Evolutionary conservation across 1,140 invertebrate species (phyloP).

Genomic region (Oscheius sp.): DNA sequence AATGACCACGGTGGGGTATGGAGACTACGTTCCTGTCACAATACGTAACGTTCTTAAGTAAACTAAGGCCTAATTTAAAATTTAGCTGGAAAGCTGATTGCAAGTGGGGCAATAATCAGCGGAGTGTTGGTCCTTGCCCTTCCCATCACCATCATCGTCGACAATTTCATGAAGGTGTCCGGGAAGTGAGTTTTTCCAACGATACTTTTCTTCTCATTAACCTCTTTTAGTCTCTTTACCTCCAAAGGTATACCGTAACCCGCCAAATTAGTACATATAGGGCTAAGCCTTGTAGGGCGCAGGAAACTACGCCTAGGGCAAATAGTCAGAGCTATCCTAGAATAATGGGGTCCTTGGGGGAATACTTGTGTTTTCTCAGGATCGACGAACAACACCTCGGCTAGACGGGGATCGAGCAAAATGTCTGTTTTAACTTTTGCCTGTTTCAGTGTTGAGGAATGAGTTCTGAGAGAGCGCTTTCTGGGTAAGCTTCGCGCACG

Average conservation of each 20-base stretch:
- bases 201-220: not conserved
- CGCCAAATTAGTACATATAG: no score
- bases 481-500: constrained; percentile 8
- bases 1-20: constrained; percentile 66
- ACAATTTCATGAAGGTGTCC: constrained; percentile 44
- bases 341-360: no score
- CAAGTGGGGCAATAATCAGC: constrained; percentile 52
- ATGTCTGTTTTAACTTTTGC: not conserved
- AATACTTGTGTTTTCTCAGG: not conserved
- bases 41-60: constrained; percentile 27
- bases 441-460: constrained; percentile 10
- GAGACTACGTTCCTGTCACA: constrained; percentile 61
- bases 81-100: constrained; percentile 59
- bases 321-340: no score
- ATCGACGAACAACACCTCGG: not conserved
- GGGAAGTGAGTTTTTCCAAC: constrained; percentile 23
- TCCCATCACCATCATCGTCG: constrained; percentile 64
- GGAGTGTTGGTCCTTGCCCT: constrained; percentile 60
- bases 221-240: not conserved
- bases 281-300: no score
- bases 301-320: no score
- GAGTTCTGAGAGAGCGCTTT: not conserved
- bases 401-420: not conserved
- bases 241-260: not conserved
- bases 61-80: not conserved